Evolutionary conservation across 2,888 invertebrate genomes (phyloP), one percentile per base, ranked within the genome.

Genomic region (Polyploca ridens): DNA sequence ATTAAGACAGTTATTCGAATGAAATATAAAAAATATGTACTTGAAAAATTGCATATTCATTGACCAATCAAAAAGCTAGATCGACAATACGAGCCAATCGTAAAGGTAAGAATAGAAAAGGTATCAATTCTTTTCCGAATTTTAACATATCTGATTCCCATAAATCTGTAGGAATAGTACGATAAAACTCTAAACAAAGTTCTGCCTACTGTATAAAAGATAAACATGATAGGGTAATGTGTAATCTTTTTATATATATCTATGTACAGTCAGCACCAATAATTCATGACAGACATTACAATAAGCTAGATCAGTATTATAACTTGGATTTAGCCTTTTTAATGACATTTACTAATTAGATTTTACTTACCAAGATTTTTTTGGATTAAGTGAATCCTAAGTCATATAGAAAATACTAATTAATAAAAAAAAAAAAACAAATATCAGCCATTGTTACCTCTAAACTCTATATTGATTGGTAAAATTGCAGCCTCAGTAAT

Each of bases 91-190:
- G 66, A 58, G 33, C 44, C 58, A 19, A 60, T 57, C 54, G 19
- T 38, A 57, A 35, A 38, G 27, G 46, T 46, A 35, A 63, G 57
- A 63, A 38, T 57, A 38, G 27, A 35, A 63, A 58, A 58, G 41
- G 58, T 35, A 63, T 58, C 58, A 41, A 38, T 63, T 63, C 57
- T 57, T 57, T 63, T 63, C 57, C 54, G n/a, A 57, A 54, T 63
- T 62, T 62, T 41, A 65, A 54, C 65, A 60, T 63, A 65, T 65
- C 62, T 58, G 49, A 38, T 33, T 14, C 54, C 38, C 60, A 65
- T 65, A 65, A 65, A 65, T 65, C 63, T 63, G 41, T 57, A 54
- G 35, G 58, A 65, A 65, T 65, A 33, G 63, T 54, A 65, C 63
- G 60, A 65, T 65, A 65, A 65, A 65, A 65, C 62, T 59, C 49